Conservation (phyloP, 1,140 invertebrate species). For the Drosophila virilis region DNA sequence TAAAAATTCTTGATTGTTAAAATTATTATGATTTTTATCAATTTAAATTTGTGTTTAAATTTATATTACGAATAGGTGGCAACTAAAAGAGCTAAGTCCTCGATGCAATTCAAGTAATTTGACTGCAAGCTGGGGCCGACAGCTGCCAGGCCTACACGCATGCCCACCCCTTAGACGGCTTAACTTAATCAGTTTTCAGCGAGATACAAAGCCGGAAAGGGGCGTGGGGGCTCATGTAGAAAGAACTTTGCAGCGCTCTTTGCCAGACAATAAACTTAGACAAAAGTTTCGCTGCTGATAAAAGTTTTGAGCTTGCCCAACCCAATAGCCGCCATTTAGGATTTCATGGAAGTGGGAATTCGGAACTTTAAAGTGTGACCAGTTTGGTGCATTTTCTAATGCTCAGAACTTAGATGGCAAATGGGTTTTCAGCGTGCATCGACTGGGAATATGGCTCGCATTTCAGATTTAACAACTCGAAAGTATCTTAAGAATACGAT, state of each 20-base stretch:
- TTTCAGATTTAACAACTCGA: constrained; percentile 25
- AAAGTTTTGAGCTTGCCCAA: constrained; percentile 45
- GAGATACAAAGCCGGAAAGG: not conserved
- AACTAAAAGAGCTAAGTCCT: not conserved
- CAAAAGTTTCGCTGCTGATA: constrained; percentile 69
- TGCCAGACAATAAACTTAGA: constrained; percentile 76
- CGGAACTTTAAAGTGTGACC: constrained; percentile 24
- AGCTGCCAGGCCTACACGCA: constrained; percentile 17
- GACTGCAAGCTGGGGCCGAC: constrained; percentile 19
- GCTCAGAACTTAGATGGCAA: not conserved
- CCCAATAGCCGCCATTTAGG: not conserved
- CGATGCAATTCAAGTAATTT: constrained; percentile 39
- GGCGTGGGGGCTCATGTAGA: not conserved
- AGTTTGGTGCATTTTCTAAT: not conserved
- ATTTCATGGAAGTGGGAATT: not conserved
- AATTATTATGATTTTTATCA: not conserved
- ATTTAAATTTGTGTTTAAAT: not conserved
- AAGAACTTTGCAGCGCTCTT: constrained; percentile 58
- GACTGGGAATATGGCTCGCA: constrained; percentile 20
- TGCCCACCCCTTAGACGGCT: constrained; percentile 23
- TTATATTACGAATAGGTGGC: not conserved
- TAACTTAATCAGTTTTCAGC: constrained; percentile 71
- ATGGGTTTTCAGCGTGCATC: constrained; percentile 10
- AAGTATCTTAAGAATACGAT: constrained; percentile 16
- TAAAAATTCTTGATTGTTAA: too few relatives aligned